Base-by-base conservation (phyloP, 2,113 vertebrate species). In the Gopherus evgoodei region DNA sequence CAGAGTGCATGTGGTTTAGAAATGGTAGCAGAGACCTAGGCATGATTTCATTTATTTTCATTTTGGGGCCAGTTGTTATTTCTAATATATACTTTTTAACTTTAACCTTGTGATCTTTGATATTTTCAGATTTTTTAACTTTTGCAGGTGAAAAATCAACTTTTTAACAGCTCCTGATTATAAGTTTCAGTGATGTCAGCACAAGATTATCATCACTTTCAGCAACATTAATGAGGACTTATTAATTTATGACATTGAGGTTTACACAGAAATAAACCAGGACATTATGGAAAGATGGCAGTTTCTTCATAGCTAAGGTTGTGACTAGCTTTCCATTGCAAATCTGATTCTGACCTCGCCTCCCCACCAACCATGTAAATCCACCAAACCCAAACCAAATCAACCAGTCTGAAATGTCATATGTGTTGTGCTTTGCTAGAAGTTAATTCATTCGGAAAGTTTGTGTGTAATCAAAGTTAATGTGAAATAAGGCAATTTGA, bases 1-100 rank as follows among this genome's bases (percentile, higher is more conserved):
- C 35, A 19, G 79, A 49, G 84, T 87, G 87, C 88, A 89, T 94
- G 90, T 95, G 84, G 92, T 80, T 97, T 97, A 94, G 5, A 17
- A 97, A 94, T 90, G 91, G 91, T 91, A 96, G 79, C 27, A 1
- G 44, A 84, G 72, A 86, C 90, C 91, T 84, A 90, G 86, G 89
- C 98, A 95, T 98, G 96, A 98, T 87, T 96, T 98, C 79, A 97
- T 96, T 97, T 97, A 87, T 98, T 98, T 97, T 96, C 65, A 47
- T 44, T 98, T 87, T 95, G 50, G 42, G n/a, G 80, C 94, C 93
- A 91, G 91, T 94, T 95, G 87, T 94, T 98, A 96, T 97, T 97
- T 96, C 89, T 94, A 97, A 93, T 93, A 94, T 38, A 62, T 65
- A 93, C 27, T 89, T 86, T 86, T 96, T 95, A 95, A 79, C 38